Evolutionary conservation across 2,888 invertebrate genomes (phyloP), one percentile per base, ranked within the genome.

Genomic region (Ectropis crepuscularia): DNA sequence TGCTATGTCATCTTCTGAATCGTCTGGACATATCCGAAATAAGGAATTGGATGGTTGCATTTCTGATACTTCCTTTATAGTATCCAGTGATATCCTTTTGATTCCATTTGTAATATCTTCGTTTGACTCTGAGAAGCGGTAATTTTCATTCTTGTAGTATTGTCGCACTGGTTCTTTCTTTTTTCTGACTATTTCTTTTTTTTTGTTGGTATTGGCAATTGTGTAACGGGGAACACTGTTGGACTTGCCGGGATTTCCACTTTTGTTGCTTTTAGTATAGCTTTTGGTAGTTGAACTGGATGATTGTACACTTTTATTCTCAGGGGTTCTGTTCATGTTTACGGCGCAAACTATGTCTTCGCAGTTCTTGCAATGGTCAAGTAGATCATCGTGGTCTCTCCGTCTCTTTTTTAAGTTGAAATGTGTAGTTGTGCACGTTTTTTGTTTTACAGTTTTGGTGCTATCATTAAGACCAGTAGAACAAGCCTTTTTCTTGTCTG

Each of bases 131-230:
- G 84, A 74, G 0, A 83, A 80, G 41, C 59, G 65, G 46, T 87
- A 92, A 45, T 88, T 87, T 67, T 90, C 86, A 49, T 92, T 92
- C 70, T 77, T 88, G 60, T 87, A 92, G 69, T 85, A 85, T 53
- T 92, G 86, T 46, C 86, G 78, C 0, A 91, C 60, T 0, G 69
- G 61, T 57, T 77, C 73, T 0, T 54, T 54, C 51, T 58, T 10
- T 37, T 67, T 73, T 38, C 63, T 74, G 4, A 58, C 42, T 6
- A 11, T 55, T 48, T 59, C 42, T 6, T 11, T 55, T 48, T 57
- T 67, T 2, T 69, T 46, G 4, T 50, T 57, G 12, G 50, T 11
- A 8, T 50, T 8, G 11, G 10, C 38, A 11, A n/a, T 49, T 11
- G 16, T 28, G 16, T 28, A 28, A 2, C 16, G 16, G 16, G 16